Percentiles rank a stretch among this genome's conserved stretches.
phyloP scores from a whole-genome alignment of 2,113 vertebrate genomes.

The Eublepharis macularius region DNA sequence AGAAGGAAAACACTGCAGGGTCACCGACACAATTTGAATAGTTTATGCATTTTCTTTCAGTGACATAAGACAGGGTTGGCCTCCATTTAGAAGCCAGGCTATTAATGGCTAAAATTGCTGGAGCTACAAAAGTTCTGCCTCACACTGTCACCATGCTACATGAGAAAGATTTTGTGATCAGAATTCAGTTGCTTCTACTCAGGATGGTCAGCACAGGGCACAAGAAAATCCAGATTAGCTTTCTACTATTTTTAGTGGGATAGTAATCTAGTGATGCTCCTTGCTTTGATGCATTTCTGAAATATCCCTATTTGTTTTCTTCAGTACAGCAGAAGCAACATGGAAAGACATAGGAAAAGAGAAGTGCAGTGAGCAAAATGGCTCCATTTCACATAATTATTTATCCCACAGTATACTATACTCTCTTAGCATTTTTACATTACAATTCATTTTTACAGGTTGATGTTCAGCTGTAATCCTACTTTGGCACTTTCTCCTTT shows the following conservation, averaged over 20 bases:
- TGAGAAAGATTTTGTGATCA: not conserved
- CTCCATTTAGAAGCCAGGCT: conserved; percentile 1
- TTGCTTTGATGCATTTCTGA: not conserved
- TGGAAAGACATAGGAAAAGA: conserved; percentile 11
- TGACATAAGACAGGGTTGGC: not conserved
- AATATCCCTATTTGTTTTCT: not conserved
- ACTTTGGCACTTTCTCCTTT: no score
- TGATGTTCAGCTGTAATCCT: no score
- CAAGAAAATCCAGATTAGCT: not conserved
- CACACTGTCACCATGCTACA: not conserved
- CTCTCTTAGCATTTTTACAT: not conserved
- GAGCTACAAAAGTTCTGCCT: not conserved
- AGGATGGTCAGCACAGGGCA: not conserved
- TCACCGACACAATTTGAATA: not conserved
- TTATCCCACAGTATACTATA: not conserved
- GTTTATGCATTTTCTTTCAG: not conserved
- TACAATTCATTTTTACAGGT: not conserved
- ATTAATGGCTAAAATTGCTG: not conserved
- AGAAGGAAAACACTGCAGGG: not conserved
- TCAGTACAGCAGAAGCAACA: not conserved
- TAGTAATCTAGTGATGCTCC: not conserved
- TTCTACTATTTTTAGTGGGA: no score
- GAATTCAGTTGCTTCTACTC: not conserved
- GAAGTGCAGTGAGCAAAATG: not conserved
- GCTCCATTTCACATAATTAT: not conserved